A percentile compares a stretch with the other conserved stretches of the same genome.
Evolutionary conservation across 2,113 vertebrate species (phyloP).

Genomic region (Misgurnus mizolepis): DNA sequence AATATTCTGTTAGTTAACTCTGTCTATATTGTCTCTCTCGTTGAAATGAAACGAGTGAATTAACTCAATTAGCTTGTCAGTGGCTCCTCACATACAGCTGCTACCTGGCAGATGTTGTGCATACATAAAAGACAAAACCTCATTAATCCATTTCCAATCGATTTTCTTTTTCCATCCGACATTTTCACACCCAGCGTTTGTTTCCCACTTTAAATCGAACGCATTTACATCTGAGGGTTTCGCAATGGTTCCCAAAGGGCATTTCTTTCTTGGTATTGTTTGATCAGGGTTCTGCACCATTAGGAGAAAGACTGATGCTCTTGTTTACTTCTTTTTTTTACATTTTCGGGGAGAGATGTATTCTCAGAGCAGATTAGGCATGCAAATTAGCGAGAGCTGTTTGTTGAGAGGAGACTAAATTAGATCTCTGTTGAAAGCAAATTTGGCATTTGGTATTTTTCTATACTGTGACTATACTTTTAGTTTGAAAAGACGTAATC

Average conservation of each 20-base stretch:
- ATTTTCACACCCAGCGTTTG: slow-evolving; percentile 6
- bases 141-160: not conserved
- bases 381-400: slow-evolving; percentile 6
- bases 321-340: slow-evolving; percentile 20
- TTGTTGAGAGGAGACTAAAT: slow-evolving; percentile 5
- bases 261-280: slow-evolving; percentile 30
- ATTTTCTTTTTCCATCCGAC: not conserved
- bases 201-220: slow-evolving; percentile 19
- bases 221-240: slow-evolving; percentile 21
- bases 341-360: not conserved
- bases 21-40: not conserved
- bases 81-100: slow-evolving; percentile 26
- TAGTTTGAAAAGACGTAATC: not conserved
- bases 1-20: not conserved
- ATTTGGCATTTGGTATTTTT: slow-evolving; percentile 10
- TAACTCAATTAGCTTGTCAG: slow-evolving; percentile 27
- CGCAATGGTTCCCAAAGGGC: slow-evolving; percentile 16
- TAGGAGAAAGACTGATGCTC: slow-evolving; percentile 8
- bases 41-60: slow-evolving; percentile 16
- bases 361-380: slow-evolving; percentile 24
- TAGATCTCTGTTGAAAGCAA: slow-evolving; percentile 3
- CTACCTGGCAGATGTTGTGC: not conserved
- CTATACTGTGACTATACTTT: slow-evolving; percentile 4
- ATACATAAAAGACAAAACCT: slow-evolving; percentile 5
- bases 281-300: not conserved